Evolutionary conservation across 2,797 vertebrate species (phyloP).

Genomic region (Thaleichthys pacificus): DNA sequence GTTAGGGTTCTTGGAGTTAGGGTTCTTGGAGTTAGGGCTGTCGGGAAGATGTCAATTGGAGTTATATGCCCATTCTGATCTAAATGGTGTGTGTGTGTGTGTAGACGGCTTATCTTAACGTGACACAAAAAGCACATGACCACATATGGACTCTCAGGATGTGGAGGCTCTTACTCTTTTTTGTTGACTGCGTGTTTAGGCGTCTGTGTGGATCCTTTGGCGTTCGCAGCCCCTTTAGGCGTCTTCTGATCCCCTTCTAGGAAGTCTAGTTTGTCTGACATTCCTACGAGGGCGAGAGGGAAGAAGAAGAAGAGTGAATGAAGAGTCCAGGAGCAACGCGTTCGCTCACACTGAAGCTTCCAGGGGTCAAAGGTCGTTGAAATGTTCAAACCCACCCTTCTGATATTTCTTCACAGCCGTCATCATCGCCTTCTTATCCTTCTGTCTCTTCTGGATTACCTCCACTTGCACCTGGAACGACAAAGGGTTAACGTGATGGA

Average conservation of each 20-base stretch:
- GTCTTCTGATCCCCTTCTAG: slow-evolving; percentile 83
- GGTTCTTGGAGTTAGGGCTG: slow-evolving; percentile 87
- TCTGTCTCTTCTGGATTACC: slow-evolving; percentile 94
- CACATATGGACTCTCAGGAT: neutral
- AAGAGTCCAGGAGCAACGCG: neutral
- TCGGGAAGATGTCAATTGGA: neutral
- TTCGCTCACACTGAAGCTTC: too few relatives aligned
- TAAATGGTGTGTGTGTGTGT: neutral
- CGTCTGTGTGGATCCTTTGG: neutral
- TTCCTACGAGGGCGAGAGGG: slow-evolving; percentile 73
- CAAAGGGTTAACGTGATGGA: neutral
- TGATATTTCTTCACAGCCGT: slow-evolving; percentile 93
- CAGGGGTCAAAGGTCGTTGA: neutral
- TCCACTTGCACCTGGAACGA: slow-evolving; percentile 87
- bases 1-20: slow-evolving; percentile 85
- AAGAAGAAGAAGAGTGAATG: slow-evolving; percentile 15
- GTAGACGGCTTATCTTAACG: too few relatives aligned
- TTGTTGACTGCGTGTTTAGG: slow-evolving; percentile 60
- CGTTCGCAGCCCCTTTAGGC: slow-evolving; percentile 34
- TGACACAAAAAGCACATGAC: too few relatives aligned
- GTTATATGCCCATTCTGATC: neutral
- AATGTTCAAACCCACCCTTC: slow-evolving; percentile 79
- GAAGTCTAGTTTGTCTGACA: slow-evolving; percentile 96
- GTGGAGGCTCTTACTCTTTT: slow-evolving; percentile 73
- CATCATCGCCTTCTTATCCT: slow-evolving; percentile 93